Percentiles rank a stretch among this genome's conserved stretches.
These are phyloP conservation scores for Cantharis flavilabris DNA, from an alignment of 2,888 invertebrate genomes.

Conservation along the genomic window DNA sequence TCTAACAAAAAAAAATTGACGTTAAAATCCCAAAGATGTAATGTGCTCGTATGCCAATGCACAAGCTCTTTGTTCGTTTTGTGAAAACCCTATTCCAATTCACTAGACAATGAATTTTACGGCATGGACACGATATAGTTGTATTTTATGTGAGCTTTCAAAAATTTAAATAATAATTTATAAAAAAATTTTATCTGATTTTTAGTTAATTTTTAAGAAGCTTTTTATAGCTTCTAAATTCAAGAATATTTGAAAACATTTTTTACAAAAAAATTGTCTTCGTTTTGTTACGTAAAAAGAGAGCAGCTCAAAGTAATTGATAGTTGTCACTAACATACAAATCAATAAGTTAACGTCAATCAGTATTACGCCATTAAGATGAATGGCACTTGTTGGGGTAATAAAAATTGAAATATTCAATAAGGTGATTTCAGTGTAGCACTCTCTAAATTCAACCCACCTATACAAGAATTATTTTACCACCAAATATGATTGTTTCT, in stretches of 20 bases:
- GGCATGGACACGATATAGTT: not conserved
- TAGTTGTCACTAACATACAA: conserved; percentile 1
- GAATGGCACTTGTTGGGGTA: not conserved
- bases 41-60: not conserved
- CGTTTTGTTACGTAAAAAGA: not conserved
- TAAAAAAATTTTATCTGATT: not conserved
- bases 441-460: not conserved
- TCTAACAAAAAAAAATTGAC: not conserved
- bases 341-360: not conserved
- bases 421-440: not conserved
- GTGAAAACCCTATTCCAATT: not conserved
- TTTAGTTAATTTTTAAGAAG: not conserved
- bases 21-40: not conserved
- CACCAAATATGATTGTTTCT: not conserved
- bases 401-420: not conserved
- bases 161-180: not conserved
- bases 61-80: not conserved
- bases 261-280: not conserved
- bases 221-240: not conserved
- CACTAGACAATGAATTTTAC: not conserved
- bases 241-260: no score
- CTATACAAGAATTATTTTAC: not conserved
- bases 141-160: not conserved
- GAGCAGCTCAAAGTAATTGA: not conserved
- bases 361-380: not conserved